Evolutionary conservation across 2,797 vertebrate genomes (phyloP).

Genomic region (Neostethus bicornis): DNA sequence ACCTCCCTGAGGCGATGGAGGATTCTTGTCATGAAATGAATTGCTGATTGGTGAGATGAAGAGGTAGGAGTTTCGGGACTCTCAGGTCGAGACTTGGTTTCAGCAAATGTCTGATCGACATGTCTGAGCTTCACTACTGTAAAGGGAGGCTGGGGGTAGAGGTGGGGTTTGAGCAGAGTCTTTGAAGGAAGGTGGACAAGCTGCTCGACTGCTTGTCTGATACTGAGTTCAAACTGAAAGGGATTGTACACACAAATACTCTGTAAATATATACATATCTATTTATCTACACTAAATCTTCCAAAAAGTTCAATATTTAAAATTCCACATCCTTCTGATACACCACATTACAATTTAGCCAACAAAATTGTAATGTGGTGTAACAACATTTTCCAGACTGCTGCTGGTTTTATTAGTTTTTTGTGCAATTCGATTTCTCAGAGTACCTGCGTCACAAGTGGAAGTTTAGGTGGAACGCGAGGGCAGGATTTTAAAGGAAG

Average conservation of each 20-base stretch:
- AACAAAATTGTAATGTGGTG: background rate
- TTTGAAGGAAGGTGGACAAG: slow-evolving; percentile 75
- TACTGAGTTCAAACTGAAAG: slow-evolving; percentile 84
- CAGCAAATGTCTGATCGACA: slow-evolving; percentile 75
- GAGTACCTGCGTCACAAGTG: slow-evolving; percentile 87
- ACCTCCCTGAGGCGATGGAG: slow-evolving; percentile 92
- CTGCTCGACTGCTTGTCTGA: slow-evolving; percentile 80
- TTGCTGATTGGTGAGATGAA: slow-evolving; percentile 80
- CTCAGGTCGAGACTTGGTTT: slow-evolving; percentile 71
- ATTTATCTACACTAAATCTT: slow-evolving; percentile 23
- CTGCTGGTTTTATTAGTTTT: background rate
- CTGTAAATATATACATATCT: background rate
- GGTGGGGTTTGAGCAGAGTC: slow-evolving; percentile 65
- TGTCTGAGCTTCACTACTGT: slow-evolving; percentile 81
- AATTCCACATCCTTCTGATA: no score
- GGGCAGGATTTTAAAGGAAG: slow-evolving; percentile 80
- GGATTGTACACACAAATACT: slow-evolving; percentile 78
- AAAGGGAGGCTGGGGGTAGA: slow-evolving; percentile 64
- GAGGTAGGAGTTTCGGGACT: slow-evolving; percentile 69
- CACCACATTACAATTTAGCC: no score
- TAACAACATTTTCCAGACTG: slow-evolving; percentile 6
- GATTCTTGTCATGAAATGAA: slow-evolving; percentile 87
- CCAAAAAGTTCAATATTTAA: no score
- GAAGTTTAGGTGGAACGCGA: slow-evolving; percentile 73
- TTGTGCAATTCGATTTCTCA: background rate